These are phyloP conservation scores for Oreochromis tanganicae DNA, from an alignment of 2,113 vertebrate species.

Conservation along the genomic window DNA sequence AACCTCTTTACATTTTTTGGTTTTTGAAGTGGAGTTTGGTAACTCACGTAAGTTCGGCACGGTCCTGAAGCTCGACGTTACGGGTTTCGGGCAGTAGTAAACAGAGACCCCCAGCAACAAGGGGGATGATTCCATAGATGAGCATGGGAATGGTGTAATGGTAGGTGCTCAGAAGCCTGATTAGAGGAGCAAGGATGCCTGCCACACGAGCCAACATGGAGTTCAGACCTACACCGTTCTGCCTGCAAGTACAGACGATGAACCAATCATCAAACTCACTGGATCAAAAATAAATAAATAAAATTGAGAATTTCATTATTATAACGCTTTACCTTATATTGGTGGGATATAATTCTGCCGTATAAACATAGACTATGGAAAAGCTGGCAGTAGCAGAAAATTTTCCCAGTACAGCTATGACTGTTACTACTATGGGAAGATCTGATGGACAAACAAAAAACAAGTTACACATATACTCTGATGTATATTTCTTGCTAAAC, in stretches of 20 bases:
- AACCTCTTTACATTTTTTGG: background rate
- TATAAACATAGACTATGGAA: constrained; percentile 65
- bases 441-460: constrained; percentile 10
- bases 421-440: constrained; percentile 27
- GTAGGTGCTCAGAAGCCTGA: constrained; percentile 72
- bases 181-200: constrained; percentile 77
- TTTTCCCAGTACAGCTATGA: constrained; percentile 50
- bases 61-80: constrained; percentile 70
- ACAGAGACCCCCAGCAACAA: constrained; percentile 61
- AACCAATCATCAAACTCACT: background rate
- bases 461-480: background rate
- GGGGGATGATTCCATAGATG: constrained; percentile 70
- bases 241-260: constrained; percentile 58
- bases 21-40: background rate
- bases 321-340: constrained; percentile 72
- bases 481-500: background rate
- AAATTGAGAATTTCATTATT: background rate
- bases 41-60: constrained; percentile 40
- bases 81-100: constrained; percentile 80
- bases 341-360: constrained; percentile 84
- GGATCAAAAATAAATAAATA: background rate
- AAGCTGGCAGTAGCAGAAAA: constrained; percentile 45
- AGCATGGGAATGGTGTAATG: constrained; percentile 73
- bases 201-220: constrained; percentile 71
- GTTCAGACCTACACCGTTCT: constrained; percentile 79